Percentiles rank a stretch among this genome's conserved stretches.
Conservation (phyloP, 23 tunicate species). For the Trididemnum miniatum region DNA sequence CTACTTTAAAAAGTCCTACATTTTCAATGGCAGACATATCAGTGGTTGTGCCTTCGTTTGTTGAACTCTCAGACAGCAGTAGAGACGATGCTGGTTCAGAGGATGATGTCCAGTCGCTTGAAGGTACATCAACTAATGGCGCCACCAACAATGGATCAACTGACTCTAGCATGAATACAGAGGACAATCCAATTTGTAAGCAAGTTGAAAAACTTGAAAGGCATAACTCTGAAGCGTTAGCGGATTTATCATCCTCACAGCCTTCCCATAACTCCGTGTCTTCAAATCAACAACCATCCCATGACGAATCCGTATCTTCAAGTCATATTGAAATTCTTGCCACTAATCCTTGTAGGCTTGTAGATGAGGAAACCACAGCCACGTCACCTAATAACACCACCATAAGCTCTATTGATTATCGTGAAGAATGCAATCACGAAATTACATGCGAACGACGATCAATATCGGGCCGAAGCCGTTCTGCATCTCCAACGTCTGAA, state of each 20-base stretch:
- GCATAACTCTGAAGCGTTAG: background rate
- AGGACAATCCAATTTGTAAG: background rate
- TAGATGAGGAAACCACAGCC: too few relatives aligned
- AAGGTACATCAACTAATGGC: background rate
- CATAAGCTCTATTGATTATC: background rate
- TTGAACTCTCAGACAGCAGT: background rate
- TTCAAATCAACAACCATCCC: background rate
- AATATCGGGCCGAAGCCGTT: background rate
- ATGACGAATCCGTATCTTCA: background rate
- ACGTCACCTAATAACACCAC: background rate
- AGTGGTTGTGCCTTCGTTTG: background rate
- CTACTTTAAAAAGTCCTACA: background rate
- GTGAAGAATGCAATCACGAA: background rate
- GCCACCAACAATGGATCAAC: background rate
- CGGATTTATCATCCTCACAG: background rate
- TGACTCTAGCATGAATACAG: background rate
- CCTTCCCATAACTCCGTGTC: background rate
- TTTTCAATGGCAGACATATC: conserved; percentile 21
- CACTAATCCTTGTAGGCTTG: background rate
- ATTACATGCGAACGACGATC: background rate
- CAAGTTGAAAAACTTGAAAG: background rate
- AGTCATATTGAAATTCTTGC: background rate
- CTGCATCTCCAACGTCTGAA: background rate
- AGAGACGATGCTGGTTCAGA: background rate
- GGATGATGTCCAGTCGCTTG: background rate